phyloP scores from a whole-genome alignment of 2,113 vertebrate genomes.

The Otis tarda region DNA sequence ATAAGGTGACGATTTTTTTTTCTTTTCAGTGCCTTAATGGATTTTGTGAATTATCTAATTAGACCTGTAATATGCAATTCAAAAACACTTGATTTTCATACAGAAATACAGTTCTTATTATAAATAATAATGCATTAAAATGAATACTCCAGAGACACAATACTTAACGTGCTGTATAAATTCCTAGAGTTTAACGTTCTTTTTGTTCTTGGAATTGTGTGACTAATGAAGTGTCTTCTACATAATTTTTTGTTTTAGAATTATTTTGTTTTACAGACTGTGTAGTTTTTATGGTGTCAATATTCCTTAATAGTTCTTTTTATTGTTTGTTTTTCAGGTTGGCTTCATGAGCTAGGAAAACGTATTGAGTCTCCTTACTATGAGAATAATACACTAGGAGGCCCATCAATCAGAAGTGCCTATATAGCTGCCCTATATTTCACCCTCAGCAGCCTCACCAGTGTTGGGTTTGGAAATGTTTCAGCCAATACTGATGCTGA shows the following conservation, averaged over 20 bases:
- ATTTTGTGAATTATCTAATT: constrained; percentile 25
- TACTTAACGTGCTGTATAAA: neutral
- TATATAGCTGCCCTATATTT: constrained; percentile 97
- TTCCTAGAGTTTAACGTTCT: neutral
- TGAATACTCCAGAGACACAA: neutral
- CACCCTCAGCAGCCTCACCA: constrained; percentile 97
- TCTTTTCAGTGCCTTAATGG: neutral
- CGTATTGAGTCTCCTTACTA: constrained; percentile 91
- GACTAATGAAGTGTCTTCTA: neutral
- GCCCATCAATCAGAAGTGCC: constrained; percentile 89
- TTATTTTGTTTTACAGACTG: neutral
- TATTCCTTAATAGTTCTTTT: neutral
- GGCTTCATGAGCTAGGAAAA: constrained; percentile 96
- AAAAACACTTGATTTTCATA: neutral
- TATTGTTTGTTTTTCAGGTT: constrained; percentile 77
- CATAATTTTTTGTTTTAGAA: neutral
- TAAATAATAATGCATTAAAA: neutral
- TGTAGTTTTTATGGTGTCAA: neutral
- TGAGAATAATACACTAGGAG: constrained; percentile 81
- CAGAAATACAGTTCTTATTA: neutral
- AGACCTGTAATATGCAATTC: neutral
- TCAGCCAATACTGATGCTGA: constrained; percentile 95
- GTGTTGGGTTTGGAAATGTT: constrained; percentile 97
- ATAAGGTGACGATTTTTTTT: neutral
- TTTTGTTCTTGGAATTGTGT: neutral